phyloP scores from a whole-genome alignment of 2,797 vertebrate genomes.

The Danio choprae region DNA sequence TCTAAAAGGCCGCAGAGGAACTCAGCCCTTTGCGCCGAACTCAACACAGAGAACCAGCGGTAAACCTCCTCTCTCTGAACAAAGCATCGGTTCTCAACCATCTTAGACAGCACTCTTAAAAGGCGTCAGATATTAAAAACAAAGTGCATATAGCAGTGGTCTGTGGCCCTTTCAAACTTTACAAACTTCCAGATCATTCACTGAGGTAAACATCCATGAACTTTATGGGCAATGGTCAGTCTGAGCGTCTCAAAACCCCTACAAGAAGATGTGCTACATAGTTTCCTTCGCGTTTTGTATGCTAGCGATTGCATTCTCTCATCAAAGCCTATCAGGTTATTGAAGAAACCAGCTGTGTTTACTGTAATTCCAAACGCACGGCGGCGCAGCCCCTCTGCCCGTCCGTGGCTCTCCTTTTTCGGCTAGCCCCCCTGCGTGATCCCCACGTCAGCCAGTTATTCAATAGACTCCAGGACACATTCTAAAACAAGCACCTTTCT shows the following conservation, averaged over 20 bases:
- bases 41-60: slow-evolving; percentile 95
- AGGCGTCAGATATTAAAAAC: slow-evolving; percentile 26
- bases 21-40: slow-evolving; percentile 92
- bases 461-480: slow-evolving; percentile 45
- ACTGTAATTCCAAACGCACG: slow-evolving; percentile 42
- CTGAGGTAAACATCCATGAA: slow-evolving; percentile 23
- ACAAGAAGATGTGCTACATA: not conserved
- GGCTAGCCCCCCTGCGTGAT: slow-evolving; percentile 43
- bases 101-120: slow-evolving; percentile 69
- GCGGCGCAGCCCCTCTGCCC: slow-evolving; percentile 51
- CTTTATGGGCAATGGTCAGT: slow-evolving; percentile 7
- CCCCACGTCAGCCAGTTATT: slow-evolving; percentile 58
- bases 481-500: slow-evolving; percentile 31
- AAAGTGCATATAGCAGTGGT: slow-evolving; percentile 3
- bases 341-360: slow-evolving; percentile 39
- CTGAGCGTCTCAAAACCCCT: slow-evolving; percentile 15
- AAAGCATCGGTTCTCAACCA: slow-evolving; percentile 93
- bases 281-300: slow-evolving; percentile 48
- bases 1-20: slow-evolving; percentile 97
- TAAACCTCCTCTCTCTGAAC: slow-evolving; percentile 95
- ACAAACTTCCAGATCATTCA: slow-evolving; percentile 3
- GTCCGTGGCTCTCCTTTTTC: slow-evolving; percentile 48
- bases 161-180: not conserved
- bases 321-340: slow-evolving; percentile 9
- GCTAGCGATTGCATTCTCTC: slow-evolving; percentile 29